A percentile compares a stretch with the other conserved stretches of the same genome.
phyloP scores from a whole-genome alignment of 2,888 invertebrate genomes.

The Chesias legatella region DNA sequence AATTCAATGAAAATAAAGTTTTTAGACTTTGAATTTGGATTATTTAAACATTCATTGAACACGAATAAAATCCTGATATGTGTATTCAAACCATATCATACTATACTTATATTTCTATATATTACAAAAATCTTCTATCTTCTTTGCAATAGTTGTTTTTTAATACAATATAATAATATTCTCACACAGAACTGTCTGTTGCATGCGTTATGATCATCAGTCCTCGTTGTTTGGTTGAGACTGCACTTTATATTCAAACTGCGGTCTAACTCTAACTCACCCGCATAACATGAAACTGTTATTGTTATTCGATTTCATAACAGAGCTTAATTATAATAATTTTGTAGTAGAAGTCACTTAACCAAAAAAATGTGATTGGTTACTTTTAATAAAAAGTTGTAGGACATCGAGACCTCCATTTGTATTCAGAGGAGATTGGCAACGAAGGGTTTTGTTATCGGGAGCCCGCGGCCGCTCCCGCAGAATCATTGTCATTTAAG shows the following conservation, averaged over 20 bases:
- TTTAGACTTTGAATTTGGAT: too few relatives aligned
- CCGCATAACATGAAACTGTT: slow-evolving; percentile 28
- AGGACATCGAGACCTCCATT: slow-evolving; percentile 34
- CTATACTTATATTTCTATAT: too few relatives aligned
- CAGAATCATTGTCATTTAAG: slow-evolving; percentile 52
- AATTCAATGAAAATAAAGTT: too few relatives aligned
- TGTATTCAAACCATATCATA: too few relatives aligned
- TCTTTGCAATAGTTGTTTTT: too few relatives aligned
- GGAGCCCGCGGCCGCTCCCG: slow-evolving; percentile 26
- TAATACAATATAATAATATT: too few relatives aligned
- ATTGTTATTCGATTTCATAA: slow-evolving; percentile 35
- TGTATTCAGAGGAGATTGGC: slow-evolving; percentile 44
- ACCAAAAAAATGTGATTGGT: slow-evolving; percentile 36
- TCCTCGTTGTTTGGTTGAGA: slow-evolving; percentile 8
- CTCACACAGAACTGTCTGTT: too few relatives aligned
- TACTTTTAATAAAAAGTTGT: slow-evolving; percentile 41
- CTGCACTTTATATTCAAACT: slow-evolving; percentile 23
- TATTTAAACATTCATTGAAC: too few relatives aligned
- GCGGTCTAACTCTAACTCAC: slow-evolving; percentile 19
- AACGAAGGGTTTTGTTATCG: slow-evolving; percentile 48
- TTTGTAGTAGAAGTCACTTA: slow-evolving; percentile 34
- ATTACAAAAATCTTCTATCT: too few relatives aligned
- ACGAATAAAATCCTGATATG: too few relatives aligned
- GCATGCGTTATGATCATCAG: background rate
- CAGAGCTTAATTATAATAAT: slow-evolving; percentile 27